Evolutionary conservation across 2,888 invertebrate species (phyloP).

Genomic region (Taenaris catops): DNA sequence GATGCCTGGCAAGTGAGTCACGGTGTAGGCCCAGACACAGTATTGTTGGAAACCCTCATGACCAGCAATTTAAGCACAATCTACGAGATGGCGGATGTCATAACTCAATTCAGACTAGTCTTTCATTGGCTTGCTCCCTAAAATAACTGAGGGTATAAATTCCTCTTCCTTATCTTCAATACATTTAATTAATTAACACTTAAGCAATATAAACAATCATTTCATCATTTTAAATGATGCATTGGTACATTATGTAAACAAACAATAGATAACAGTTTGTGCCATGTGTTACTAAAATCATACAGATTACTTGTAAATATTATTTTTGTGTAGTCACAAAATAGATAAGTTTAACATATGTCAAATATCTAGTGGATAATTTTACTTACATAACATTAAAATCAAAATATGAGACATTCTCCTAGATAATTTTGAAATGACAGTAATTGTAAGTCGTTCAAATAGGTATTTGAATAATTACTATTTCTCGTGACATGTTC

Average conservation of each 20-base stretch:
- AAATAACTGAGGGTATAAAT: slow-evolving; percentile 59
- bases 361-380: too few species aligned
- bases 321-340: too few species aligned
- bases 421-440: too few species aligned
- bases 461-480: too few species aligned
- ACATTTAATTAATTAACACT: not conserved
- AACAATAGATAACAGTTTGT: slow-evolving; percentile 1
- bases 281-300: slow-evolving; percentile 4
- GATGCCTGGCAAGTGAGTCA: slow-evolving; percentile 66
- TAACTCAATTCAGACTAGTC: slow-evolving; percentile 94
- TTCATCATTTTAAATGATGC: not conserved
- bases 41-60: slow-evolving; percentile 85
- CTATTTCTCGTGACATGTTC: too few species aligned
- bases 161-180: not conserved
- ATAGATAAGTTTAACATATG: too few species aligned
- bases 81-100: slow-evolving; percentile 83
- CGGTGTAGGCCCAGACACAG: slow-evolving; percentile 62
- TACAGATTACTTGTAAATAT: too few species aligned
- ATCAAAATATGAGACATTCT: too few species aligned
- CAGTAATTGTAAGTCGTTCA: too few species aligned
- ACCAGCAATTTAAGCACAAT: slow-evolving; percentile 88
- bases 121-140: slow-evolving; percentile 82
- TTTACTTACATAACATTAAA: too few species aligned
- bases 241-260: not conserved
- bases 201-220: not conserved